Evolutionary conservation across 2,113 vertebrate genomes (phyloP).

Genomic region (Grammomys dolichurus): DNA sequence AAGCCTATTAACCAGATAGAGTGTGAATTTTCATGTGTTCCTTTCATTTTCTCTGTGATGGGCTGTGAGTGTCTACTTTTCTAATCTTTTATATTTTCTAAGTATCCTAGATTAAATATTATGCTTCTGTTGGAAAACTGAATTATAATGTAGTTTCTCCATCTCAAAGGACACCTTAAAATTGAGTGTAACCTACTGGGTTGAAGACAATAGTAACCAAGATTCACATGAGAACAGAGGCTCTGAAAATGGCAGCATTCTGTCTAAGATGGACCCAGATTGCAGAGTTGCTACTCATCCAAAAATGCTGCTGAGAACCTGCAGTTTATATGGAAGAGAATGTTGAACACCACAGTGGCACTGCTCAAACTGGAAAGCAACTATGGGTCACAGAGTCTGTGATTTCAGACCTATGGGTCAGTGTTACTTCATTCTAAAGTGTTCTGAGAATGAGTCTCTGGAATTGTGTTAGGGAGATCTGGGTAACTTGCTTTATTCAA

Average conservation of each 20-base stretch:
- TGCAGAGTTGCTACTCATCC: background rate
- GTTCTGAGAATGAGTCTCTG: background rate
- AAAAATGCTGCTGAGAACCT: background rate
- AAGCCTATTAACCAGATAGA: background rate
- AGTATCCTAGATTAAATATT: background rate
- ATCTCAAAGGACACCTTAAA: background rate
- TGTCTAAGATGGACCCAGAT: background rate
- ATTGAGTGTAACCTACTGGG: background rate
- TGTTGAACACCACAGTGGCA: too few relatives aligned
- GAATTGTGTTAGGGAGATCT: background rate
- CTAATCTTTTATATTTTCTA: background rate
- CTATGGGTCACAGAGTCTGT: background rate
- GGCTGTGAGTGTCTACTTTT: accelerated
- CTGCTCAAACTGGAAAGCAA: background rate
- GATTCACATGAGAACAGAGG: background rate
- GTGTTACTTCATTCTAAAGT: background rate
- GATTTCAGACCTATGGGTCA: background rate
- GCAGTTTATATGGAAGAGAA: background rate
- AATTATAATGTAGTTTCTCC: background rate
- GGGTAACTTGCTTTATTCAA: background rate
- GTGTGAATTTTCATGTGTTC: background rate
- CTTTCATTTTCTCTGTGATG: background rate
- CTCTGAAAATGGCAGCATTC: background rate
- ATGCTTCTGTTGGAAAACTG: background rate
- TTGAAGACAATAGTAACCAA: background rate